Conservation (phyloP, 2,113 vertebrate species). For the Pelecanus crispus region DNA sequence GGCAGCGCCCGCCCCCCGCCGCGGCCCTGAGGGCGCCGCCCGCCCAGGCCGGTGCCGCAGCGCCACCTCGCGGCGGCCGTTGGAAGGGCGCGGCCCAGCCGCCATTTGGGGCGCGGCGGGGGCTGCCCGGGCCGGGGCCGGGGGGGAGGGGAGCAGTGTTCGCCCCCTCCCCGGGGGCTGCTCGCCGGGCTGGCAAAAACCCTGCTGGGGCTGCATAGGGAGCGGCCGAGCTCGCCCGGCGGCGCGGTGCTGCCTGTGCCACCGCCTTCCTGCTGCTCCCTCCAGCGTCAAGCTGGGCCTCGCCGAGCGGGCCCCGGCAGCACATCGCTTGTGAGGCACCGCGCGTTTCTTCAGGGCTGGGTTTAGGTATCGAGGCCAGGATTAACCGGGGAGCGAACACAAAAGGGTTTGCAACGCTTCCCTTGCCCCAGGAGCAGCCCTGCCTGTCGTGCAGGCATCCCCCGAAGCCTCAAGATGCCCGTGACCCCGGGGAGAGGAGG, state of each 20-base stretch:
- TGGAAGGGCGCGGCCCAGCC: neutral
- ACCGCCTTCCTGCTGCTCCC: neutral
- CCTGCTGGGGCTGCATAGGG: neutral
- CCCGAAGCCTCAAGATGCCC: neutral
- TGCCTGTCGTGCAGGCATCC: rapidly evolving
- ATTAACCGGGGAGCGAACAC: too few relatives aligned
- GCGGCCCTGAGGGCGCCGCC: neutral
- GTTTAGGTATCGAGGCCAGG: neutral
- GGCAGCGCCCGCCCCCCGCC: neutral
- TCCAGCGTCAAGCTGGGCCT: neutral
- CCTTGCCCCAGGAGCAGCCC: neutral
- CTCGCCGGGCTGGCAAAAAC: too few relatives aligned
- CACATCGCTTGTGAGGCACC: neutral
- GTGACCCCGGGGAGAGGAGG: rapidly evolving
- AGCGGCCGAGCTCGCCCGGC: neutral
- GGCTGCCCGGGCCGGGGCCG: neutral
- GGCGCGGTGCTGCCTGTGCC: neutral
- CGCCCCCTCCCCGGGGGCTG: neutral
- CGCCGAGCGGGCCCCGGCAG: neutral
- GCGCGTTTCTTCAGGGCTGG: rapidly evolving
- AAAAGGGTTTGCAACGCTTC: neutral
- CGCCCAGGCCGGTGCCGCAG: neutral
- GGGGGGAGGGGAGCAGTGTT: neutral
- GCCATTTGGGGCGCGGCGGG: neutral
- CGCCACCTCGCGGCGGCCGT: neutral